phyloP scores from a whole-genome alignment of 2,113 vertebrate species.

The Ranitomeya imitator region DNA sequence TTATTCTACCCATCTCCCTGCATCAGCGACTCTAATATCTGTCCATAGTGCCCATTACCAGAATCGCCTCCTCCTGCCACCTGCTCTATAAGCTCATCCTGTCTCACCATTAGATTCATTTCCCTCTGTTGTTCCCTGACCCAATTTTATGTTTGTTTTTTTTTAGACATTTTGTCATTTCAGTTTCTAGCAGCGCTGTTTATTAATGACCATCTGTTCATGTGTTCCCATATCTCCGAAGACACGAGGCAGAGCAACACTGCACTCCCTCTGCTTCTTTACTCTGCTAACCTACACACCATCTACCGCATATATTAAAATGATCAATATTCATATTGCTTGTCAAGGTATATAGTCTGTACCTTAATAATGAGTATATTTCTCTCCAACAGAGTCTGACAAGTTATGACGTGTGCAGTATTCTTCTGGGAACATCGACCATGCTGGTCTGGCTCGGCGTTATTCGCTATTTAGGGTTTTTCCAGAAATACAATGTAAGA shows the following conservation, averaged over 20 bases:
- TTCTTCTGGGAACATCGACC: conserved; percentile 88
- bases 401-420: conserved; percentile 91
- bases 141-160: background rate
- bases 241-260: too few relatives aligned
- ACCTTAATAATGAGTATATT: background rate
- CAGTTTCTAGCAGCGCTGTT: background rate
- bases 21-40: background rate
- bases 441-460: conserved; percentile 93
- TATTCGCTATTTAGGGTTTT: conserved; percentile 92
- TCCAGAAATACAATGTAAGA: conserved; percentile 95
- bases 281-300: too few relatives aligned
- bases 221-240: background rate
- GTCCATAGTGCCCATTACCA: background rate
- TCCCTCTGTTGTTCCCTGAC: background rate
- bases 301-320: too few relatives aligned
- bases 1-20: background rate
- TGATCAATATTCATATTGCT: too few relatives aligned
- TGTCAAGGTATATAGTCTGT: background rate
- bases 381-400: conserved; percentile 78
- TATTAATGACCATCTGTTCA: background rate
- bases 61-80: background rate
- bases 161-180: background rate
- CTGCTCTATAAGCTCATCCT: background rate
- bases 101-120: too few relatives aligned
- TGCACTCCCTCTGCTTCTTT: too few relatives aligned